Evolutionary conservation across 2,113 vertebrate species (phyloP), one percentile per base, ranked within the genome.

Genomic region (Syngnathus typhle): DNA sequence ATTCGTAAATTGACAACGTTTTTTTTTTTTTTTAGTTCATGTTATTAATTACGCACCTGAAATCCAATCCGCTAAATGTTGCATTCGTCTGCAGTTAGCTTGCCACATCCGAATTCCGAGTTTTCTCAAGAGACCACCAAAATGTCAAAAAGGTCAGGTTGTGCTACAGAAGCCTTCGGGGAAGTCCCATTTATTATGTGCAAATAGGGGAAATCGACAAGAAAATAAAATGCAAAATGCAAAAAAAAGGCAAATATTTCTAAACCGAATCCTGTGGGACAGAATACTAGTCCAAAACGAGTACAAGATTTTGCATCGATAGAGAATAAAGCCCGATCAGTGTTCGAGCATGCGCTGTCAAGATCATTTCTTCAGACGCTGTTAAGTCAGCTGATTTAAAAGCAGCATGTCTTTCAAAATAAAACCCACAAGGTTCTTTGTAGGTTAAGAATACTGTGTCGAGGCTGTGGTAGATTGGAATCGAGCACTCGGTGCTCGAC

Each of bases 11-110:
- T 39, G 41, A 61, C 19, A 18, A 60, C 9, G 18, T 21, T 23
- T 9, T 59, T 4, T 41, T n/a, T n/a, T 41, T 11, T 10, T 2
- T 59, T 39, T 6, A n/a, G 3, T 21, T 37, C 37, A 32, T 32
- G 3, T 21, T 55, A 1, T 9, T 65, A 52, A 65, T 73, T 68
- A 47, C 87, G 11, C 80, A 89, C 87, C 87, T 9, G 88, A 88
- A 58, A 89, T 87, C 88, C 88, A 89, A 78, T 88, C 79, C 73
- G 88, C 74, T 70, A 89, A 74, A 76, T 88, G 79, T 72, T 88
- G 88, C 88, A 89, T 89, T 46, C 82, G 81, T 72, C 80, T 84
- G 79, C 80, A 88, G 80, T 87, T 88, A 64, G 79, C 80, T 77
- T 82, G 84, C 87, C 87, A 88, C 85, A 88, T 89, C 75, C 78